Evolutionary conservation across 2,888 invertebrate species (phyloP), one percentile per base, ranked within the genome.

Genomic region (Troglohyphantes excavatus): DNA sequence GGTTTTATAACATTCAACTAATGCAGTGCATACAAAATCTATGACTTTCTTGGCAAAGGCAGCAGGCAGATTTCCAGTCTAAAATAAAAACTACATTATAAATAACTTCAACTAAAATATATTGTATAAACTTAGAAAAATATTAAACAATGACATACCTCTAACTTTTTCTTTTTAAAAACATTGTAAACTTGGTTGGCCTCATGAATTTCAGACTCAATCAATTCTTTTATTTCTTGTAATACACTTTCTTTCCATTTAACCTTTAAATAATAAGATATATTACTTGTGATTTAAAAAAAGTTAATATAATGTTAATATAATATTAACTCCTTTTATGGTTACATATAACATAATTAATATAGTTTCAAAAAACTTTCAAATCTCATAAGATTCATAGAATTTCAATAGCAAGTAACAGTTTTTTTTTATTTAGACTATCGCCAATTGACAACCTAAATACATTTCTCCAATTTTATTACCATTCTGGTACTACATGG

Each of bases 111-210:
- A 2, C 13, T 21, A 39, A 63, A 29, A 21, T 78, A 21, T 1
- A 39, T 13, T 23, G 13, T 1, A 13, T 39, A 39, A 1, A 39
- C 5, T 19, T 43, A 65, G 11, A 23, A 63, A 76, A 11, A 67
- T 3, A 65, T 76, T 0, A 19, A 13, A 76, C 21, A 39, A 29
- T 33, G 2, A 61, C 33, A 26, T 59, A 88, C 87, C 27, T 88
- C 75, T 27, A 46, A 73, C 53, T 81, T 88, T 21, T 75, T 73
- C 27, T 43, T 67, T 59, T 67, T 67, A 67, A 81, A 73, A 23
- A 43, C 9, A 43, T 33, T 75, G 5, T 23, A 27, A 7, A 67
- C 27, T 75, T 81, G 81, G 26, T 88, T 81, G 13, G 59, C 59
- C 17, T 73, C 73, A 23, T 43, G 26, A 11, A 61, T 39, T 67